Percentiles rank a stretch among this genome's conserved stretches.
Conservation (phyloP, 2,888 invertebrate genomes). For the Blomia tropicalis region DNA sequence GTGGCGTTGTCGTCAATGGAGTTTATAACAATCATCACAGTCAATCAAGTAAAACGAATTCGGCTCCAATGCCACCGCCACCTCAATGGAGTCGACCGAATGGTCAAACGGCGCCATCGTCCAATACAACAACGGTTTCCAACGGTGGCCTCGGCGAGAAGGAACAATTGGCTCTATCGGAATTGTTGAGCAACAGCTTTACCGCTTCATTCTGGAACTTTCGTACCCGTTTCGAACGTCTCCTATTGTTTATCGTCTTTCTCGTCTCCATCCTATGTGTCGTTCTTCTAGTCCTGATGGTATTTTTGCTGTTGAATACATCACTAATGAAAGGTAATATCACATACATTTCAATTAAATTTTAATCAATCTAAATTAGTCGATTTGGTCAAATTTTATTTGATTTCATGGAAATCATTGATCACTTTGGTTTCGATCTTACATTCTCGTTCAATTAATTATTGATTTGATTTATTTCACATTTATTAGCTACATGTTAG, state of each 20-base stretch:
- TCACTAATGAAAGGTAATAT: background rate
- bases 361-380: no score
- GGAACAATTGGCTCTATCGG: conserved; percentile 2
- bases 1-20: no score
- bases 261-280: conserved; percentile 16
- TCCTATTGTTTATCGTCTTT: conserved; percentile 13
- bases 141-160: background rate
- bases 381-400: no score
- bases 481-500: no score
- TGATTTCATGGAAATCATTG: no score
- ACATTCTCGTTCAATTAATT: no score
- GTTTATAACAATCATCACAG: background rate
- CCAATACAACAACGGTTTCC: background rate
- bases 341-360: no score
- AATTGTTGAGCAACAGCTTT: background rate
- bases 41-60: background rate
- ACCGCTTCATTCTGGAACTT: conserved; percentile 20
- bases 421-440: no score
- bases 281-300: conserved; percentile 15
- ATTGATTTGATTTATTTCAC: no score
- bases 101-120: background rate
- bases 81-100: background rate
- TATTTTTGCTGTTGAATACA: background rate
- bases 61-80: background rate
- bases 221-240: conserved; percentile 19